Evolutionary conservation across 2,888 invertebrate species (phyloP), one percentile per base, ranked within the genome.

Genomic region (Aspidiotus destructor): DNA sequence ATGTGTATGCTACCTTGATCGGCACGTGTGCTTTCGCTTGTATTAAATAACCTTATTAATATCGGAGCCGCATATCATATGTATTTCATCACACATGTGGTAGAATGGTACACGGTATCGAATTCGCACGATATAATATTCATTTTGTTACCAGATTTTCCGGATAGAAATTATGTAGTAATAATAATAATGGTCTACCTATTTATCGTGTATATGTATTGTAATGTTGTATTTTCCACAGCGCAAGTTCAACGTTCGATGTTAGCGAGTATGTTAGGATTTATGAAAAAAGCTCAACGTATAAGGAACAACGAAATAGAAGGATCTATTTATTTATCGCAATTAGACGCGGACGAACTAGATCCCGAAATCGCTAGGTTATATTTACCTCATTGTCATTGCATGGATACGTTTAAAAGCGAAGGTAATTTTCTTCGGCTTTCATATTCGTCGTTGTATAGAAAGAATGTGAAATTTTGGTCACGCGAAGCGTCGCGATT

Each of bases 351-450:
- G 64, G 91, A 92, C 67, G 86, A 87, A 75, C 85, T 95, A 79
- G 92, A 95, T 78, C 95, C 94, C n/a, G 92, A 95, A 78, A 85
- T 91, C 72, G 87, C 91, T 73, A 85, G 92, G 75, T 82, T 95
- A 74, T 90, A 96, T 81, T 85, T 97, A 79, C 85, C 91, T 74
- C 77, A 84, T 77, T 79, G 79, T 76, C 83, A 76, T 74, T 81
- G 76, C 68, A 73, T 73, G 73, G 70, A 72, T 64, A 54, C 62
- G 8, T 62, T 53, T 62, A 62, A 69, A 54, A 55, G 57, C 40
- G 58, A 62, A 69, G 69, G 69, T 69, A 69, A 61, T 11, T 15
- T 11, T 44, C 11, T 13, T 28, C n/a, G 42, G 53, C 40, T 54
- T 40, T 9, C 15, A 17, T n/a, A 15, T 54, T 54, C 42, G 52